These are phyloP conservation scores for Listronotus bonariensis DNA, from an alignment of 1,140 invertebrate genomes.

Conservation along the genomic window DNA sequence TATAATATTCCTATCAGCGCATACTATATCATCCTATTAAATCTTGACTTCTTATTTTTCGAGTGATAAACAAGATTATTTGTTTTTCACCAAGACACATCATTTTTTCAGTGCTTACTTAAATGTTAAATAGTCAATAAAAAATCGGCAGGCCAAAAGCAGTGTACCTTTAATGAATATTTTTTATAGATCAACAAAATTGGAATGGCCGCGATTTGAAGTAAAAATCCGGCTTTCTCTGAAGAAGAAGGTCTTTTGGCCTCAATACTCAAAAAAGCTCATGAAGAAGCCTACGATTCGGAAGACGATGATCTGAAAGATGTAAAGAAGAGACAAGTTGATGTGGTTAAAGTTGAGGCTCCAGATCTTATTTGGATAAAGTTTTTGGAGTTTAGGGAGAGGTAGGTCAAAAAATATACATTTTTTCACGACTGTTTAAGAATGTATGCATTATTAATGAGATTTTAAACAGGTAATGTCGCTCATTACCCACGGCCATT, in stretches of 20 bases:
- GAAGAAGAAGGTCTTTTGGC: slow-evolving; percentile 33
- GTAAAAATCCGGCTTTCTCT: not conserved
- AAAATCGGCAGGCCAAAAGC: not conserved
- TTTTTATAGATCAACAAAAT: slow-evolving; percentile 33
- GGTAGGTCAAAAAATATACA: not conserved
- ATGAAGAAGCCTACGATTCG: slow-evolving; percentile 20
- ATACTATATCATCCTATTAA: too few species aligned
- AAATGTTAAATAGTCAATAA: not conserved
- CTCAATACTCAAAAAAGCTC: slow-evolving; percentile 25
- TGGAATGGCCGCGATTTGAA: slow-evolving; percentile 38
- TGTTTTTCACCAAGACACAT: too few species aligned
- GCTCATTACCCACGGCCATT: too few species aligned
- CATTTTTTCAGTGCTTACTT: not conserved
- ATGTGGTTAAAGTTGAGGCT: slow-evolving; percentile 34
- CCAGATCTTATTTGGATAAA: slow-evolving; percentile 41
- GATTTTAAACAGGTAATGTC: too few species aligned
- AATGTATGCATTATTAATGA: too few species aligned
- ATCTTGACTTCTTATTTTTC: too few species aligned
- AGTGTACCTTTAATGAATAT: not conserved
- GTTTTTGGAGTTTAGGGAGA: slow-evolving; percentile 27
- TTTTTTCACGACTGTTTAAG: too few species aligned
- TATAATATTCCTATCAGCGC: too few species aligned
- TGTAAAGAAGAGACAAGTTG: slow-evolving; percentile 22
- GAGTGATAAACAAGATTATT: too few species aligned
- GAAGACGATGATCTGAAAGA: slow-evolving; percentile 27